These are phyloP conservation scores for Haemorhous mexicanus DNA, from an alignment of 2,113 vertebrate genomes.

Conservation along the genomic window DNA sequence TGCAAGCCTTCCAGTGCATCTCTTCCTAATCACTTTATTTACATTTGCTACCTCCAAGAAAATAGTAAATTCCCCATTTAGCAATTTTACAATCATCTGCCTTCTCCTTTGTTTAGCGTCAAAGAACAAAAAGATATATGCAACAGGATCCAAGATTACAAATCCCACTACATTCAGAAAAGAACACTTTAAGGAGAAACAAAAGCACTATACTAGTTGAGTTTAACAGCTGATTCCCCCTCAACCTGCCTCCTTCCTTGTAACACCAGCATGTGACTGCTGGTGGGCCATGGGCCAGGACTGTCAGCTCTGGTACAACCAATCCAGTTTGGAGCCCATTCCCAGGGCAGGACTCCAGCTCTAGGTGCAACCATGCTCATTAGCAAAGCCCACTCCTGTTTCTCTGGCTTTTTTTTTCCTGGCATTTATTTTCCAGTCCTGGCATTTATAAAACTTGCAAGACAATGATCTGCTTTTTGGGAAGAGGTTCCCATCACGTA, in stretches of 20 bases:
- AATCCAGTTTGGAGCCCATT: accelerated
- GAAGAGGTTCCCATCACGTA: not conserved
- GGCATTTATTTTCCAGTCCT: not conserved
- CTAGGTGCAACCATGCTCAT: not conserved
- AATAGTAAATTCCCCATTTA: not conserved
- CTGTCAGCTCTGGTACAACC: not conserved
- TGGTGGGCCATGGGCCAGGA: not conserved
- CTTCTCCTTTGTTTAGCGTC: not conserved
- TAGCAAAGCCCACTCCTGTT: not conserved
- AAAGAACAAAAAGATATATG: not conserved
- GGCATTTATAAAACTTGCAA: not conserved
- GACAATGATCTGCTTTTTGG: not conserved
- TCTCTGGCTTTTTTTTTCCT: not conserved
- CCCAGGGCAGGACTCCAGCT: not conserved
- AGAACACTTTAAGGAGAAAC: not conserved
- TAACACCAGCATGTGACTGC: not conserved
- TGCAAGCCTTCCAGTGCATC: not conserved
- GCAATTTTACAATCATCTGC: not conserved
- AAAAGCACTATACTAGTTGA: not conserved
- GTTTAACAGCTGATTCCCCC: not conserved
- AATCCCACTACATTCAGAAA: not conserved
- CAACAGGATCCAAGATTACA: not conserved
- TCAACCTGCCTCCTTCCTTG: not conserved
- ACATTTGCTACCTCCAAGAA: not conserved
- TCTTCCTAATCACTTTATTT: not conserved